Percentiles rank a stretch among this genome's conserved stretches.
Evolutionary conservation across 2,113 vertebrate species (phyloP).

Genomic region (Lophura nycthemera): DNA sequence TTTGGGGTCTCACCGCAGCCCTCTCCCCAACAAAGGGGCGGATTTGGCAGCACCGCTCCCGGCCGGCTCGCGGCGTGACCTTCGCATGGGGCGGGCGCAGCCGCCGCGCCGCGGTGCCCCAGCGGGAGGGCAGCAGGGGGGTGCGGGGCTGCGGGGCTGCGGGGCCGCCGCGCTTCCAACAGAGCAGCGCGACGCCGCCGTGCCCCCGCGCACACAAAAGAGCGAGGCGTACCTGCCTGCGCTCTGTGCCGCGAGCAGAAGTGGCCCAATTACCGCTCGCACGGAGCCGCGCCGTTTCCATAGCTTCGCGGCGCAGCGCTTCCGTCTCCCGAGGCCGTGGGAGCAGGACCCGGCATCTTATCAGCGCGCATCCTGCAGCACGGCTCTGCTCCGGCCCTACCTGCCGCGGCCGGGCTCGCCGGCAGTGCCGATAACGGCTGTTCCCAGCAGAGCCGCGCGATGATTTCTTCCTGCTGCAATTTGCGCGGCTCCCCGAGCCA

Average conservation of each 20-base stretch:
- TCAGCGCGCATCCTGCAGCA: conserved; percentile 87
- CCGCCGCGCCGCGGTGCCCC: conserved; percentile 33
- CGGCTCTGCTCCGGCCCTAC: conserved; percentile 84
- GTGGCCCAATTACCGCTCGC: conserved; percentile 89
- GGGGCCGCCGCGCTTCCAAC: not conserved
- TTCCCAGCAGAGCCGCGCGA: not conserved
- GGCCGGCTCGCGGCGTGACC: conserved; percentile 54
- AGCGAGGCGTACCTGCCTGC: conserved; percentile 83
- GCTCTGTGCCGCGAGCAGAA: conserved; percentile 79
- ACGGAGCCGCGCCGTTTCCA: conserved; percentile 92
- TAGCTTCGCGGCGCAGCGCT: conserved; percentile 86
- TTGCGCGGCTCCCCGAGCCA: not conserved
- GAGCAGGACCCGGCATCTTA: conserved; percentile 89
- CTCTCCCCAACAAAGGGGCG: not conserved
- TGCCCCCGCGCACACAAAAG: conserved; percentile 40
- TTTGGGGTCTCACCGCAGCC: not conserved
- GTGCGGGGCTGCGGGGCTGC: not conserved
- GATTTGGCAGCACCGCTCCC: too few species aligned
- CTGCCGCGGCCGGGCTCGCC: conserved; percentile 30
- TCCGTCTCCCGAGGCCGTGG: conserved; percentile 86
- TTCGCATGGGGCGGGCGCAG: not conserved
- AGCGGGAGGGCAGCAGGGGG: not conserved
- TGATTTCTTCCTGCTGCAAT: conserved; percentile 28
- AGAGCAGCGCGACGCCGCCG: not conserved
- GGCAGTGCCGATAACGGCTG: conserved; percentile 6